Evolutionary conservation across 2,888 invertebrate species (phyloP).

Genomic region (Drosophila mimetica): DNA sequence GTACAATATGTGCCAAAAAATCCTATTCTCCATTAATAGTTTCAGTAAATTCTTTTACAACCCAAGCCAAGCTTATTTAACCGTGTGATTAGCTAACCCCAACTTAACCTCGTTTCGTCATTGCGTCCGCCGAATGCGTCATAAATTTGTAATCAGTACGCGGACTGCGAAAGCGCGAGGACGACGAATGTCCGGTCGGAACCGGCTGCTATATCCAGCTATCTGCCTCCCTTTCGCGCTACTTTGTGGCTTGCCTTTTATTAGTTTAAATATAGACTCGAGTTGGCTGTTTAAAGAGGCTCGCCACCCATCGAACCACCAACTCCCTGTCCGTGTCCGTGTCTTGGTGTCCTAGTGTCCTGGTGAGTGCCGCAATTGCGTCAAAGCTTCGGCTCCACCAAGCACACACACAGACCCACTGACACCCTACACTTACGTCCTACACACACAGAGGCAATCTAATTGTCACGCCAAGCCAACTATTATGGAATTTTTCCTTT

Average conservation of each 20-base stretch:
- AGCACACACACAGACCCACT: slow-evolving; percentile 21
- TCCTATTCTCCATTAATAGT: no score
- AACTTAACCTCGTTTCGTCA: background rate
- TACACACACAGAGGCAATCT: slow-evolving; percentile 54
- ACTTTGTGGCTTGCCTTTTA: slow-evolving; percentile 63
- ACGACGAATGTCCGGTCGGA: slow-evolving; percentile 51
- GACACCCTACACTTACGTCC: slow-evolving; percentile 8
- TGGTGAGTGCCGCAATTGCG: slow-evolving; percentile 73
- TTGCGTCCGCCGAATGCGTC: slow-evolving; percentile 35
- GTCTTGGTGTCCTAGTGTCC: slow-evolving; percentile 31
- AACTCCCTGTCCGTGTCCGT: slow-evolving; percentile 9
- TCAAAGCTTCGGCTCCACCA: slow-evolving; percentile 49
- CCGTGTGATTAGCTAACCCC: slow-evolving; percentile 19
- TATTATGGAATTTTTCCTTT: slow-evolving; percentile 74
- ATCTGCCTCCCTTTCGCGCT: slow-evolving; percentile 2
- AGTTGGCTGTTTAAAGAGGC: slow-evolving; percentile 60
- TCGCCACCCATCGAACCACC: slow-evolving; percentile 9
- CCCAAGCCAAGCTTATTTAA: no score
- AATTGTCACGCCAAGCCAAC: slow-evolving; percentile 80
- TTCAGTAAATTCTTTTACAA: no score
- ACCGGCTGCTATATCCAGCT: slow-evolving; percentile 38
- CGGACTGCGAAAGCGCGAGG: slow-evolving; percentile 29
- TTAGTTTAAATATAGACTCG: slow-evolving; percentile 78
- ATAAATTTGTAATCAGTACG: slow-evolving; percentile 46
- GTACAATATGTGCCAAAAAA: no score